These are phyloP conservation scores for Podarcis muralis DNA, from an alignment of 2,113 vertebrate species.

Conservation along the genomic window DNA sequence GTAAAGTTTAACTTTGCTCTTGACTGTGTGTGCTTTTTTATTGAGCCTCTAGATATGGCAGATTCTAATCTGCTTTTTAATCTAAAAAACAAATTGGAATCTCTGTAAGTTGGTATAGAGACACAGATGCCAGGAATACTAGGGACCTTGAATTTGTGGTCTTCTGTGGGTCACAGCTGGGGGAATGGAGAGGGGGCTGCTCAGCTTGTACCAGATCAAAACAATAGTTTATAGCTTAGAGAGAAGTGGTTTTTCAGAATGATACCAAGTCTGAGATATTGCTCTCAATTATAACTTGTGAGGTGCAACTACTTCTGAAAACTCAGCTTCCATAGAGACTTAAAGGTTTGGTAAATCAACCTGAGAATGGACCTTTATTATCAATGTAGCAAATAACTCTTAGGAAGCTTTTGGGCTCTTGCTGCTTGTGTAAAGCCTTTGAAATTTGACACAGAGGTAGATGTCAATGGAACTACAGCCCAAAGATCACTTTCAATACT, in stretches of 20 bases:
- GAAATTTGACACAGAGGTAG: background rate
- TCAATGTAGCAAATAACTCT: background rate
- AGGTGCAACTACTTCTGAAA: background rate
- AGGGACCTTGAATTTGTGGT: background rate
- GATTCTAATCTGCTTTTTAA: background rate
- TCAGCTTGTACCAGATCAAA: background rate
- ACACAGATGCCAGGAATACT: background rate
- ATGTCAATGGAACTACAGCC: too few relatives aligned
- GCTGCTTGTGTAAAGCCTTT: background rate
- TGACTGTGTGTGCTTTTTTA: conserved; percentile 76
- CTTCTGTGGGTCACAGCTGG: background rate
- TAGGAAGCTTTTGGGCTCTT: background rate
- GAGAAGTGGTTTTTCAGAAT: too few relatives aligned
- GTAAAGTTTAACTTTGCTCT: conserved; percentile 91
- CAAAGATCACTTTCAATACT: too few relatives aligned
- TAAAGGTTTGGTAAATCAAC: background rate
- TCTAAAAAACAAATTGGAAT: background rate
- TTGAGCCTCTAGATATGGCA: conserved; percentile 28
- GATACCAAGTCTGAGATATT: background rate
- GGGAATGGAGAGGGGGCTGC: background rate
- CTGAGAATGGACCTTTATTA: background rate
- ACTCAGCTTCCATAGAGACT: background rate
- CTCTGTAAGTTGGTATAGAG: background rate
- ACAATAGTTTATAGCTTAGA: background rate
- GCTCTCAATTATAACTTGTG: background rate